A percentile compares a stretch with the other conserved stretches of the same genome.
Conservation (phyloP, 2,113 vertebrate genomes). For the Nyctibius bracteatus region DNA sequence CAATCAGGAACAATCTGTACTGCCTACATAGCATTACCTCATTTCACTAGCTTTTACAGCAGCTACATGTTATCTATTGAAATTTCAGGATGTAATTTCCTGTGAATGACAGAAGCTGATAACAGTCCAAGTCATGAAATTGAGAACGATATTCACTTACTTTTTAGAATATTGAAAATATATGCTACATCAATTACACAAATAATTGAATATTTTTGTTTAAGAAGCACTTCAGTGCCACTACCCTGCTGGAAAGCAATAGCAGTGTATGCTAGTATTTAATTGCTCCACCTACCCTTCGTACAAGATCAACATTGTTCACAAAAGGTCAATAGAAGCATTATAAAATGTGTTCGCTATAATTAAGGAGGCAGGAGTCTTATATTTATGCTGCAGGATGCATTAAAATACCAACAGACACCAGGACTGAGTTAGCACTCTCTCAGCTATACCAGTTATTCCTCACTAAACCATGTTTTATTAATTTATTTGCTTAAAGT, state of each 20-base stretch:
- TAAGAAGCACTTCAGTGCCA: background rate
- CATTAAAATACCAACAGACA: constrained; percentile 34
- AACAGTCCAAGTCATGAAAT: constrained; percentile 24
- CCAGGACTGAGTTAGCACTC: background rate
- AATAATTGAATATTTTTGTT: constrained; percentile 35
- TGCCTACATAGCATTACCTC: constrained; percentile 52
- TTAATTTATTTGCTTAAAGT: constrained; percentile 33
- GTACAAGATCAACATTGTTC: constrained; percentile 54
- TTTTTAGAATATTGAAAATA: constrained; percentile 30
- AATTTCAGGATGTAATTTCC: constrained; percentile 55
- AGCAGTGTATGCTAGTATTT: background rate
- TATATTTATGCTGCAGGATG: constrained; percentile 22
- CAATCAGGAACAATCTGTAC: constrained; percentile 45
- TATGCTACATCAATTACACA: background rate
- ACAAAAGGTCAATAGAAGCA: constrained; percentile 42
- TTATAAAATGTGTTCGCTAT: constrained; percentile 42
- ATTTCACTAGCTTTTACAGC: constrained; percentile 41
- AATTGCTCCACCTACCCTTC: background rate
- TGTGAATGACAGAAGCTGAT: constrained; percentile 54
- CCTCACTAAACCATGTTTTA: background rate
- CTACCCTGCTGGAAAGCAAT: background rate
- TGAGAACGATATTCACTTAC: background rate
- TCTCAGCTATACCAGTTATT: background rate
- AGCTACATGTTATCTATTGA: constrained; percentile 40
- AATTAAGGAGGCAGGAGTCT: constrained; percentile 38